A percentile compares a stretch with the other conserved stretches of the same genome.
Conservation (phyloP, 1,140 invertebrate genomes). For the Formica selysi region DNA sequence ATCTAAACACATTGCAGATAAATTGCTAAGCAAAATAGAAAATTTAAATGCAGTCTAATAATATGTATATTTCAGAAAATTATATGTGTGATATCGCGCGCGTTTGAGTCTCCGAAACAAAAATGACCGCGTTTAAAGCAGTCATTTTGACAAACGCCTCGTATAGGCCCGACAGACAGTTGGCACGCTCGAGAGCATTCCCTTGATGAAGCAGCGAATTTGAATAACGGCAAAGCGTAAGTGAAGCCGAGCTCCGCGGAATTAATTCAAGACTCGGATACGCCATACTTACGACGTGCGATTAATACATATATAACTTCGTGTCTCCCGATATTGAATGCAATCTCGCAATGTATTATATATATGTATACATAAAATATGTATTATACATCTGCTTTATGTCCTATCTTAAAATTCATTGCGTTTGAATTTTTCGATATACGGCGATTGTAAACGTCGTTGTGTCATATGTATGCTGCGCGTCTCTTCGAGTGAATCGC, state of each 20-base stretch:
- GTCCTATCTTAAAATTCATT: conserved; percentile 28
- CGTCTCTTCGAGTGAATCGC: background rate
- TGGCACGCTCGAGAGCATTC: conserved; percentile 28
- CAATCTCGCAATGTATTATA: conserved; percentile 5
- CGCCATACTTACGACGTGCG: conserved; percentile 9
- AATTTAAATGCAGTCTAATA: conserved; percentile 1
- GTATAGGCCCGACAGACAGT: conserved; percentile 16
- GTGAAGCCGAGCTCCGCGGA: conserved; percentile 10
- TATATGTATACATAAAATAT: background rate
- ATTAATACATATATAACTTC: conserved; percentile 33
- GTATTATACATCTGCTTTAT: conserved; percentile 11
- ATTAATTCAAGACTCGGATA: conserved; percentile 53
- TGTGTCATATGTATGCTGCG: background rate
- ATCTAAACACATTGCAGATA: background rate
- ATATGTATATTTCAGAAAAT: background rate
- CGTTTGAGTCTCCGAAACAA: conserved; percentile 1
- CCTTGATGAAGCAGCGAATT: conserved; percentile 34
- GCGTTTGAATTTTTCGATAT: background rate
- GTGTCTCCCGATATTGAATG: background rate
- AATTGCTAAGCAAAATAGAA: background rate
- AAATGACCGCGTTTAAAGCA: background rate
- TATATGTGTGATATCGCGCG: background rate
- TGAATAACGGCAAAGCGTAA: conserved; percentile 48
- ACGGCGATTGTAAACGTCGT: background rate
- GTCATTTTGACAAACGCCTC: conserved; percentile 49